Evolutionary conservation across 2,888 invertebrate species (phyloP).

Genomic region (Brachylomia viminalis): DNA sequence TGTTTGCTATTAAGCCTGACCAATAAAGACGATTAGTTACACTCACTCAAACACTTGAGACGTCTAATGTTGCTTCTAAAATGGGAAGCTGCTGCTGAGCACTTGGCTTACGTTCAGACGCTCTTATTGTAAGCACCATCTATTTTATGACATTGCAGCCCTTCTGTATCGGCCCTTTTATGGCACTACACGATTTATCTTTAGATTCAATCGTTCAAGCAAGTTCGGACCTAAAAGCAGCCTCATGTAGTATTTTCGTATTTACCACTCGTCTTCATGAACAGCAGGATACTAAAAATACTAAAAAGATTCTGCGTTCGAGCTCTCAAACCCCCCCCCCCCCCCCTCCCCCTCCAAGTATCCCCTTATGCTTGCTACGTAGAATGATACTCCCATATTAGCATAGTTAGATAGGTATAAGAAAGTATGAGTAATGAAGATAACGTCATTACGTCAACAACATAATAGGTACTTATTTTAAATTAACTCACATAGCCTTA

Average conservation of each 20-base stretch:
- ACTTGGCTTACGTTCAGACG: conserved; percentile 20
- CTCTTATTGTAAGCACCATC: conserved; percentile 48
- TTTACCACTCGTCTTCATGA: background rate
- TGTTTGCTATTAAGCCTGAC: conserved; percentile 14
- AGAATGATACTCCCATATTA: background rate
- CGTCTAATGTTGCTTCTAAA: conserved; percentile 39
- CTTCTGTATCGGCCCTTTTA: conserved; percentile 21
- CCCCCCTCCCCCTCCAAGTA: no score
- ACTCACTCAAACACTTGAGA: conserved; percentile 38
- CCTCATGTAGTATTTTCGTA: background rate
- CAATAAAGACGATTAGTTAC: conserved; percentile 33
- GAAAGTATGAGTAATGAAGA: conserved; percentile 6
- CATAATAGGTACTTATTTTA: conserved; percentile 30
- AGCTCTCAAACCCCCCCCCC: background rate
- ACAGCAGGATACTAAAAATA: background rate
- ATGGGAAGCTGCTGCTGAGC: conserved; percentile 35
- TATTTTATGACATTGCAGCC: conserved; percentile 31
- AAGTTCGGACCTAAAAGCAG: conserved; percentile 1
- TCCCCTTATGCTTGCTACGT: background rate
- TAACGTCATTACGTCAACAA: conserved; percentile 13
- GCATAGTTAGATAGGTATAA: background rate
- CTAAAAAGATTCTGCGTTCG: background rate
- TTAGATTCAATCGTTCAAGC: conserved; percentile 7
- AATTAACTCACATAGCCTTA: conserved; percentile 42
- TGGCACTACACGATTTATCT: conserved; percentile 13